A percentile compares a stretch with the other conserved stretches of the same genome.
Conservation (phyloP, 23 tunicate genomes). For the Halocynthia roretzi region DNA sequence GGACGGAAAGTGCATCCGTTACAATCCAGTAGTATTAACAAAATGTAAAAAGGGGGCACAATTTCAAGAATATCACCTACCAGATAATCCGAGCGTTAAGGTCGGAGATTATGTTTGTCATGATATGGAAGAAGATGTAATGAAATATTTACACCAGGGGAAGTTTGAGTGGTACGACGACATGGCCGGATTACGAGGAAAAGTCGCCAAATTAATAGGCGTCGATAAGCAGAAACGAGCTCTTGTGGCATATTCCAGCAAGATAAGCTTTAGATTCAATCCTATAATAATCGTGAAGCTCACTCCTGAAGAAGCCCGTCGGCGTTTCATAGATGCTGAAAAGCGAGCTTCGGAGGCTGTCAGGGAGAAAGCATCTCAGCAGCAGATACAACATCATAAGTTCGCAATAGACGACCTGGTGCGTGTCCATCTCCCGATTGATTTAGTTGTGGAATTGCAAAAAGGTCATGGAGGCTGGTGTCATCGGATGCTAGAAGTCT, state of each 20-base stretch:
- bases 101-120: constrained; percentile 22
- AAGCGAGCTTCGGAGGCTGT: background rate
- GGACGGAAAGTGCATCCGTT: constrained; percentile 3
- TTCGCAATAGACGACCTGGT: constrained; percentile 15
- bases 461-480: constrained; percentile 29
- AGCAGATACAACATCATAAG: background rate
- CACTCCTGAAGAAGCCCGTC: constrained; percentile 7
- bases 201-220: constrained; percentile 10
- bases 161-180: constrained; percentile 13
- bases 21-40: constrained; percentile 13
- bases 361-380: background rate
- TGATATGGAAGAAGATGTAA: constrained; percentile 17
- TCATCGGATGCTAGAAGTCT: constrained; percentile 23
- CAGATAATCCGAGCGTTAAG: constrained; percentile 7
- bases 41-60: background rate
- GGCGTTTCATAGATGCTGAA: constrained; percentile 13
- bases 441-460: constrained; percentile 17
- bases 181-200: constrained; percentile 11
- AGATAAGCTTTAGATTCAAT: constrained; percentile 11
- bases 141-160: constrained; percentile 1
- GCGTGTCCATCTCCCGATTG: constrained; percentile 18
- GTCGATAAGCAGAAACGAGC: constrained; percentile 17
- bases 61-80: background rate
- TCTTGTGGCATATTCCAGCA: constrained; percentile 8
- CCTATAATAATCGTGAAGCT: constrained; percentile 5